Base-by-base conservation (phyloP, 1,140 invertebrate genomes). In the Pogonomyrmex barbatus region DNA sequence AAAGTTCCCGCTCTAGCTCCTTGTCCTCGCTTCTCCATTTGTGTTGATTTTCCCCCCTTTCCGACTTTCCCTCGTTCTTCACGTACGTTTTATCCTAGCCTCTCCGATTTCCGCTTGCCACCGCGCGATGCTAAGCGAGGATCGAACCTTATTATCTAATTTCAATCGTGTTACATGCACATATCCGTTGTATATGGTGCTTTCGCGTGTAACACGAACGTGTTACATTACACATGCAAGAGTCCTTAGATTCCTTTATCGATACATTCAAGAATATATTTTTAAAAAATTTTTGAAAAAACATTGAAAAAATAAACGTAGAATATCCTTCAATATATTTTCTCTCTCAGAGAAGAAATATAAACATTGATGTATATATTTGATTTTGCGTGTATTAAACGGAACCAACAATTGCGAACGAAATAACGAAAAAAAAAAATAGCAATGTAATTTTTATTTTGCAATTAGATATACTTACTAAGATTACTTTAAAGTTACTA, bases 1-100 rank as follows among this genome's bases (percentile, higher is more conserved):
- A 93, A 92, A 93, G 88, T 93, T 92, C 90, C 77, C 73, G 67
- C 88, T 91, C 90, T 89, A 91, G 91, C 90, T 91, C 85, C 90
- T 79, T 84, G 87, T 88, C 79, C 65, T 54, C 71, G 86, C 68
- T 85, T 68, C 56, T 81, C 47, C 70, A 52, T 84, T 30, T 60
- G 60, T 60, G 73, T 75, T 87, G 76, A 75, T 90, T 76, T 70
- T 71, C 73, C 36, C 63, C 87, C 56, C 52, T 76, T 87, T 78
- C 62, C 71, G 47, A 58, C 50, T 45, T 76, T 76, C 50, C 12
- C 52, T 62, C 47, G 68, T 47, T 54, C 56, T 76, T 78, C 54
- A 84, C 77, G 65, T 67, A 78, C 52, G 63, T 77, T 68, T 58
- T 63, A 12, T 65, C 68, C 52, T 63, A 17, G 36, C 62, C 52